phyloP scores from a whole-genome alignment of 37 sponge, comb jelly and placozoan species.

The Ephydatia muelleri region DNA sequence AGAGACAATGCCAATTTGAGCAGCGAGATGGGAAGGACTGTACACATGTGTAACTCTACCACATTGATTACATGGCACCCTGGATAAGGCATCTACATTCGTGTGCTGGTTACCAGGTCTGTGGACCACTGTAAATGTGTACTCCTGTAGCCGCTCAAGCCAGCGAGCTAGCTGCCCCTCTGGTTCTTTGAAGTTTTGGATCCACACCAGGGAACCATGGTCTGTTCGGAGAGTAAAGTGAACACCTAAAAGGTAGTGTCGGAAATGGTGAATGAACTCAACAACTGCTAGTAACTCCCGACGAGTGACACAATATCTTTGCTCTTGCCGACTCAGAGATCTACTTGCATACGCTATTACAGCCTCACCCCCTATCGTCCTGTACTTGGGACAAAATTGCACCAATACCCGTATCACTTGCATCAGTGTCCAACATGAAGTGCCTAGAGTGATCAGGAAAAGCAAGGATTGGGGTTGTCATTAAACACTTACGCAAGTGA shows the following conservation, averaged over 20 bases:
- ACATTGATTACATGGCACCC: conserved; percentile 2
- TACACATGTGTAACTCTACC: background rate
- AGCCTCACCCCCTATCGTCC: conserved; percentile 34
- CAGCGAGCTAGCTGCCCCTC: conserved; percentile 22
- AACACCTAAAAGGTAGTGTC: conserved; percentile 11
- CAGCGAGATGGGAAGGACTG: too few relatives aligned
- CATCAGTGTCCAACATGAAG: conserved; percentile 56
- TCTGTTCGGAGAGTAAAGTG: conserved; percentile 28
- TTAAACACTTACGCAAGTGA: background rate
- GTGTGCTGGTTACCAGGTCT: conserved; percentile 15
- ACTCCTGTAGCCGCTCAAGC: conserved; percentile 10
- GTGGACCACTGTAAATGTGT: conserved; percentile 13
- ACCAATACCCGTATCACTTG: conserved; percentile 42
- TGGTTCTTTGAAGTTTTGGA: conserved; percentile 44
- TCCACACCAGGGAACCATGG: conserved; percentile 30
- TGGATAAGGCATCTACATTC: conserved; percentile 24
- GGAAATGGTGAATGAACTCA: conserved; percentile 16
- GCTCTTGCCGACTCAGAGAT: conserved; percentile 20
- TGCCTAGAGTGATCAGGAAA: conserved; percentile 18
- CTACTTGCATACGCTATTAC: conserved; percentile 29
- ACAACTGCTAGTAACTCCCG: conserved; percentile 33
- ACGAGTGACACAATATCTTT: conserved; percentile 29
- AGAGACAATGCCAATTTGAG: conserved; percentile 2
- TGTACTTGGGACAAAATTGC: conserved; percentile 36
- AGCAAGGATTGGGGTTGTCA: conserved; percentile 18